phyloP scores from a whole-genome alignment of 2,113 vertebrate species.

The Mirounga angustirostris region DNA sequence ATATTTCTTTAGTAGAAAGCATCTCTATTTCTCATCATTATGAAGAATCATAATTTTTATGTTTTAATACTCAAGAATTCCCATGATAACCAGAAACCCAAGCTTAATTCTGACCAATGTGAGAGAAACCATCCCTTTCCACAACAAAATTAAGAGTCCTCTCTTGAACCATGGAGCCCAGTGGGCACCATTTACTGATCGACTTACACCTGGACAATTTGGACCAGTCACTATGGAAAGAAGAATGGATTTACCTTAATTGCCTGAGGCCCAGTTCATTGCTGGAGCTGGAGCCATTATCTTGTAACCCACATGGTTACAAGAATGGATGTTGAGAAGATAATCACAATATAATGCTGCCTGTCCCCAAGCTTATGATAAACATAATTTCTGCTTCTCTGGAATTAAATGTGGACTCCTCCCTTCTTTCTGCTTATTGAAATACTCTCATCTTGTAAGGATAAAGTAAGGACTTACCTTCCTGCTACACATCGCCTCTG shows the following conservation, averaged over 20 bases:
- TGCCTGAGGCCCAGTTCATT: background rate
- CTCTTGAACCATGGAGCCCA: conserved; percentile 2
- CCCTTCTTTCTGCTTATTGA: background rate
- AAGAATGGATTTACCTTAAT: background rate
- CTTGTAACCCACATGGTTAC: background rate
- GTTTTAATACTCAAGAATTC: conserved; percentile 48
- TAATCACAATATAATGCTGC: background rate
- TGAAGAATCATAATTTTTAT: conserved; percentile 72
- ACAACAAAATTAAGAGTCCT: background rate
- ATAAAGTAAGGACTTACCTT: background rate
- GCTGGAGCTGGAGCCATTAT: background rate
- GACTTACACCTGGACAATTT: background rate
- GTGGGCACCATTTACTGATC: background rate
- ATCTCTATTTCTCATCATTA: conserved; percentile 75
- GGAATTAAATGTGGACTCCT: background rate
- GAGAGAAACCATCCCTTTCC: background rate
- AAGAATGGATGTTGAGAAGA: background rate
- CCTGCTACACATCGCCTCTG: background rate
- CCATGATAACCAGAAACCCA: background rate
- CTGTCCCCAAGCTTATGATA: background rate
- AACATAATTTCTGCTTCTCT: too few relatives aligned
- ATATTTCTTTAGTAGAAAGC: conserved; percentile 75
- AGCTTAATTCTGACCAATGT: background rate
- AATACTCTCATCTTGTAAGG: background rate
- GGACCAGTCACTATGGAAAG: background rate